A percentile compares a stretch with the other conserved stretches of the same genome.
phyloP scores from a whole-genome alignment of 1,140 invertebrate genomes.

The Scaptomyza pallida region DNA sequence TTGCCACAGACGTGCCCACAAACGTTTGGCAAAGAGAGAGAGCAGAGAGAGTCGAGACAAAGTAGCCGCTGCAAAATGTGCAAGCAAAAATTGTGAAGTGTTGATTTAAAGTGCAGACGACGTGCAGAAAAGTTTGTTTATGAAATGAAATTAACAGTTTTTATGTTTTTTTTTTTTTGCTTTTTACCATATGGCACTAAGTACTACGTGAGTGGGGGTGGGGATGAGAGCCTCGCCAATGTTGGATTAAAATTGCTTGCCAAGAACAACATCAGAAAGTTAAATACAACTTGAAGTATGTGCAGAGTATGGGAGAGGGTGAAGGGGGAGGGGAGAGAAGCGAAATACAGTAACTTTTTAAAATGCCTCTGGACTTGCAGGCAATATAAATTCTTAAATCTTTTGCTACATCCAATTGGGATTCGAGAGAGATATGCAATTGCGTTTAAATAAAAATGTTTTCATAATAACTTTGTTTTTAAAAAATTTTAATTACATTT shows the following conservation, averaged over 20 bases:
- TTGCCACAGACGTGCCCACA: conserved; percentile 43
- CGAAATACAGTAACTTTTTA: conserved; percentile 1
- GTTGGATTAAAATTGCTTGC: conserved; percentile 30
- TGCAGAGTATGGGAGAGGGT: background rate
- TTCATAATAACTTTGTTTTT: background rate
- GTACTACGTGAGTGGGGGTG: background rate
- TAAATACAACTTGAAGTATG: background rate
- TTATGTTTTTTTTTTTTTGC: too few relatives aligned
- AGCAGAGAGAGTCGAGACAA: conserved; percentile 5
- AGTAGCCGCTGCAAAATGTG: conserved; percentile 29
- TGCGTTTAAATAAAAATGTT: background rate
- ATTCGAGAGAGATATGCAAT: background rate
- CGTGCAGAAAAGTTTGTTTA: conserved; percentile 57
- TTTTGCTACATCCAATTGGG: background rate
- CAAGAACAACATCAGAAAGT: conserved; percentile 10
- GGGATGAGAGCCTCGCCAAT: background rate
- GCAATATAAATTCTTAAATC: conserved; percentile 2
- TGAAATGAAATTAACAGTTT: conserved; percentile 62
- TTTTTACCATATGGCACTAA: conserved; percentile 11
- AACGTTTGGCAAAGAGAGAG: conserved; percentile 31
- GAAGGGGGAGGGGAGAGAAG: too few relatives aligned
- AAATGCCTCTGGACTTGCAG: background rate
- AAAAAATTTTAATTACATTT: too few relatives aligned
- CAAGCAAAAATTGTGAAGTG: conserved; percentile 64
- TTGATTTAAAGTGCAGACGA: conserved; percentile 61